Evolutionary conservation across 2,797 vertebrate genomes (phyloP).

Genomic region (Sebastes dallii): DNA sequence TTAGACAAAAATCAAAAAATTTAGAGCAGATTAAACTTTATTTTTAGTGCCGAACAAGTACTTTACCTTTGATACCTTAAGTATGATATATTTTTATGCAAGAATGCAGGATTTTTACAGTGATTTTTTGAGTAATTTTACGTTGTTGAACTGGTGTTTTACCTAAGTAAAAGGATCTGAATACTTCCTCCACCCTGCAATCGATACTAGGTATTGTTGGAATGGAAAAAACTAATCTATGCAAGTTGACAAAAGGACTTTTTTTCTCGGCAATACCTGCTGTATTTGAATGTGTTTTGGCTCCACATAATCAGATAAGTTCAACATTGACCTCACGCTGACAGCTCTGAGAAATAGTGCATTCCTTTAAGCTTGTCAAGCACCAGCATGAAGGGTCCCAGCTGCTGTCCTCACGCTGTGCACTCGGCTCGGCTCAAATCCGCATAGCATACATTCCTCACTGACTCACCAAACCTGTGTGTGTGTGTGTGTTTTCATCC

Average conservation of each 20-base stretch:
- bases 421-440: constrained; percentile 49
- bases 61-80: background rate
- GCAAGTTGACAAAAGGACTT: background rate
- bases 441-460: constrained; percentile 74
- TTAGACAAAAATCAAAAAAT: accelerated
- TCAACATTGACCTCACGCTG: constrained; percentile 22
- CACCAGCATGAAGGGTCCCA: constrained; percentile 66
- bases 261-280: background rate
- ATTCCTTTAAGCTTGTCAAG: constrained; percentile 63
- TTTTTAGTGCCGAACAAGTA: background rate
- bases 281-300: background rate
- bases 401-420: constrained; percentile 63
- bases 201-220: background rate
- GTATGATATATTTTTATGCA: background rate
- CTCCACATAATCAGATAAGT: background rate
- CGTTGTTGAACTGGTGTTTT: background rate
- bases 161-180: background rate
- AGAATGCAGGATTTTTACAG: background rate
- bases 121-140: background rate
- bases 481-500: background rate
- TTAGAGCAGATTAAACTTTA: background rate
- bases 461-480: constrained; percentile 68
- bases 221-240: background rate
- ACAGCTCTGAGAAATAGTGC: constrained; percentile 33
- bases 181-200: background rate